Conservation (phyloP, 2,888 invertebrate species). For the Cetonia aurata region DNA sequence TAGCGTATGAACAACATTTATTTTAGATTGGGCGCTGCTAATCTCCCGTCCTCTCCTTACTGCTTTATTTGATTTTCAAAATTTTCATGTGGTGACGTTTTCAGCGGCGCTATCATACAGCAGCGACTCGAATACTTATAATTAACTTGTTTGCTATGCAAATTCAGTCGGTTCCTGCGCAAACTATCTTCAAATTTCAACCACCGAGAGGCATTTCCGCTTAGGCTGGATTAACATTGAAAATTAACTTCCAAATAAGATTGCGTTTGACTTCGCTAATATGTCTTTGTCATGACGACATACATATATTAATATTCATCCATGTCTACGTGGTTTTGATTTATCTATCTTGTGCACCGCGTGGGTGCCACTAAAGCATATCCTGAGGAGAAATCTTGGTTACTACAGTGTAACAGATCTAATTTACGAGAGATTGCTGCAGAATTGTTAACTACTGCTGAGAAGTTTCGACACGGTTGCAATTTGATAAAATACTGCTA, state of each 20-base stretch:
- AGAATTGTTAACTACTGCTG: no score
- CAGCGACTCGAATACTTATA: conserved; percentile 48
- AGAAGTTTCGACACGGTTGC: no score
- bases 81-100: conserved; percentile 21
- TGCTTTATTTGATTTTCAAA: conserved; percentile 26
- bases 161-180: conserved; percentile 46
- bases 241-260: conserved; percentile 44
- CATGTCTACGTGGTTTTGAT: background rate
- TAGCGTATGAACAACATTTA: no score
- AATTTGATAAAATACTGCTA: no score
- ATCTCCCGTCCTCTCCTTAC: background rate
- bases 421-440: no score
- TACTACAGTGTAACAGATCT: no score
- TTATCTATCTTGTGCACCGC: no score
- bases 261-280: conserved; percentile 39
- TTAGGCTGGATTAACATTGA: conserved; percentile 44
- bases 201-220: conserved; percentile 19
- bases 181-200: conserved; percentile 47
- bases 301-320: conserved; percentile 20
- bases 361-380: no score
- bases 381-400: no score
- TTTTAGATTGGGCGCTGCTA: background rate
- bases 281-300: conserved; percentile 12
- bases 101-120: conserved; percentile 8
- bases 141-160: conserved; percentile 53